Evolutionary conservation across 1,140 invertebrate species (phyloP).

Genomic region (Solen grandis): DNA sequence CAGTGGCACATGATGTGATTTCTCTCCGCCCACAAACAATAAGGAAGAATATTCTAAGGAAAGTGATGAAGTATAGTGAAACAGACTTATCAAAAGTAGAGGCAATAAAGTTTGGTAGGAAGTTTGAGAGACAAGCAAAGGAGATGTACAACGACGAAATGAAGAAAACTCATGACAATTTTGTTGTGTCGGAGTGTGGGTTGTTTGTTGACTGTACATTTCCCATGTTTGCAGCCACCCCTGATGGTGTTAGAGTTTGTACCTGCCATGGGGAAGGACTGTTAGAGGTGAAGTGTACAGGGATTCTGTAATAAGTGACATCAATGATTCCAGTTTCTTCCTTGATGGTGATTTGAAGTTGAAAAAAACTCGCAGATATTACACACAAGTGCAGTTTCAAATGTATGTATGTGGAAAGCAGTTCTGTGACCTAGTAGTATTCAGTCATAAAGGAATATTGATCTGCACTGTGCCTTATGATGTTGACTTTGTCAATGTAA

Average conservation of each 20-base stretch:
- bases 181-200: not conserved
- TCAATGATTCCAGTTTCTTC: constrained; percentile 8
- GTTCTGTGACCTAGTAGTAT: constrained; percentile 39
- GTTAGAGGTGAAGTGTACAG: constrained; percentile 37
- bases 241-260: constrained; percentile 25
- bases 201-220: constrained; percentile 19
- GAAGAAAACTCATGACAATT: not conserved
- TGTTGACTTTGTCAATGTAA: not conserved
- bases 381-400: constrained; percentile 47
- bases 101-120: not conserved
- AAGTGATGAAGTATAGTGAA: constrained; percentile 7
- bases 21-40: not conserved
- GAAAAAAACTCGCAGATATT: constrained; percentile 26
- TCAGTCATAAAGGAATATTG: constrained; percentile 12
- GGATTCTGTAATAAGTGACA: constrained; percentile 8
- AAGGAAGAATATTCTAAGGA: not conserved
- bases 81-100: not conserved
- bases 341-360: constrained; percentile 1
- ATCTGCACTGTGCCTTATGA: constrained; percentile 6
- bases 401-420: constrained; percentile 38
- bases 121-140: not conserved
- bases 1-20: constrained; percentile 4
- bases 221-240: constrained; percentile 22
- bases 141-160: constrained; percentile 7
- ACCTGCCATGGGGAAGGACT: constrained; percentile 21